A percentile compares a stretch with the other conserved stretches of the same genome.
These are phyloP conservation scores for Percopsis omiscomaycus DNA, from an alignment of 2,797 vertebrate genomes.

Conservation along the genomic window DNA sequence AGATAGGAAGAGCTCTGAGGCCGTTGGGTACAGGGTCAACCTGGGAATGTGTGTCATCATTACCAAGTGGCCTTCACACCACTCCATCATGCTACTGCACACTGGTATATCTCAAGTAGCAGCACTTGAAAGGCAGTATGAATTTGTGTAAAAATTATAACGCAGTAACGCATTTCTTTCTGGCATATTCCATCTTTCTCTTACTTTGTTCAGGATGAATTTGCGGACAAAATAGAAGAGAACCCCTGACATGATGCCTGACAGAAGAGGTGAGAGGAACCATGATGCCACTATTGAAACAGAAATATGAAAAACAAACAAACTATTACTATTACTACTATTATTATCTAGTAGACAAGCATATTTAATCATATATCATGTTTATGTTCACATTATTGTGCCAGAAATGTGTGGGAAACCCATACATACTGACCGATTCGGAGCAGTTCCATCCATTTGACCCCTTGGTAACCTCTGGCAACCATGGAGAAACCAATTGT, in stretches of 20 bases:
- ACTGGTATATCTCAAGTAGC: too few relatives aligned
- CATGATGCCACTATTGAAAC: slow-evolving; percentile 86
- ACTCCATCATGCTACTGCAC: background rate
- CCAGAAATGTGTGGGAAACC: background rate
- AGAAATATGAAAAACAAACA: slow-evolving; percentile 15
- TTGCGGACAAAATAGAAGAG: slow-evolving; percentile 88
- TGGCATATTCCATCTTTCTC: slow-evolving; percentile 6
- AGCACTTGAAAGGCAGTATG: too few relatives aligned
- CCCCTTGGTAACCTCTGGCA: slow-evolving; percentile 85
- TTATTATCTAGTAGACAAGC: too few relatives aligned
- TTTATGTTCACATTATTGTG: background rate
- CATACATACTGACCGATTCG: slow-evolving; percentile 83
- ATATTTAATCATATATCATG: background rate
- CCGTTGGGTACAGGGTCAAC: slow-evolving; percentile 90
- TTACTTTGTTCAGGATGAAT: slow-evolving; percentile 91
- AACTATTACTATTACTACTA: too few relatives aligned
- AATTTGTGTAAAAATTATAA: too few relatives aligned
- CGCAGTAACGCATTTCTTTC: too few relatives aligned
- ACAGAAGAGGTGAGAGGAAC: slow-evolving; percentile 95
- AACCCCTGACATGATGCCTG: slow-evolving; percentile 91
- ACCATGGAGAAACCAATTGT: slow-evolving; percentile 97
- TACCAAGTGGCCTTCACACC: background rate
- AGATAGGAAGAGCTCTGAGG: slow-evolving; percentile 87
- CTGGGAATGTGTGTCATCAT: slow-evolving; percentile 64
- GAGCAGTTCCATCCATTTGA: slow-evolving; percentile 91